Base-by-base conservation (phyloP, 2,797 vertebrate species). In the Dermochelys coriacea region DNA sequence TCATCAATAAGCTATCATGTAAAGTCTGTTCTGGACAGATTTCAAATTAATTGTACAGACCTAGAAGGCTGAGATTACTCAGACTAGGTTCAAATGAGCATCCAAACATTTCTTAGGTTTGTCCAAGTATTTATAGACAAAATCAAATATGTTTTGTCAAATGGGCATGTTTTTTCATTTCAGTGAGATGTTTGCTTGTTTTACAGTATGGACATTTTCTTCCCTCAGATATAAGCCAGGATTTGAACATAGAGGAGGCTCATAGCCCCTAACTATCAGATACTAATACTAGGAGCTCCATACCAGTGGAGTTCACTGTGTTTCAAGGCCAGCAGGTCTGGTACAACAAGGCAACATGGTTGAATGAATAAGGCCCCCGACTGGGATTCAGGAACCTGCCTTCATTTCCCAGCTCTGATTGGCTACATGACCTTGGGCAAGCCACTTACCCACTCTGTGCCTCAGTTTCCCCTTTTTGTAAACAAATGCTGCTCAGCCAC, bases 401-500 rank as follows among this genome's bases (percentile, higher is more conserved):
- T 77, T 77, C 74, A 77, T 77, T 77, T 77, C 45, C 45, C 25
- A 77, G 12, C 6, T 68, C n/a, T 25, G 37, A 80, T 34, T 1
- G 2, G 0, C 31, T 74, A 77, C 34, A 37, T 0, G 0, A 75
- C 5, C 61, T 4, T 2, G 34, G 34, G 3, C 77, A 82, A n/a
- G 57, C 19, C 31, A 15, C 1, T 6, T 18, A 51, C 27, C 83
- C 52, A 6, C 75, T 61, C 31, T 5, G 71, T 51, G 51, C 81
- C 6, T 57, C 75, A 0, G 0, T 1, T 50, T 23, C 16, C 37
- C 49, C 41, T 9, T 45, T 15, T 50, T 77, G 64, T 71, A 71
- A 23, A 23, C 3, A 5, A 41, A 71, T 41, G 9, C 64, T 37
- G 45, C 45, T 45, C 12, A 29, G 45, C 14, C 74, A 31, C 41